Evolutionary conservation across 2,113 vertebrate genomes (phyloP), one percentile per base, ranked within the genome.

Genomic region (Scartelaos histophorus): DNA sequence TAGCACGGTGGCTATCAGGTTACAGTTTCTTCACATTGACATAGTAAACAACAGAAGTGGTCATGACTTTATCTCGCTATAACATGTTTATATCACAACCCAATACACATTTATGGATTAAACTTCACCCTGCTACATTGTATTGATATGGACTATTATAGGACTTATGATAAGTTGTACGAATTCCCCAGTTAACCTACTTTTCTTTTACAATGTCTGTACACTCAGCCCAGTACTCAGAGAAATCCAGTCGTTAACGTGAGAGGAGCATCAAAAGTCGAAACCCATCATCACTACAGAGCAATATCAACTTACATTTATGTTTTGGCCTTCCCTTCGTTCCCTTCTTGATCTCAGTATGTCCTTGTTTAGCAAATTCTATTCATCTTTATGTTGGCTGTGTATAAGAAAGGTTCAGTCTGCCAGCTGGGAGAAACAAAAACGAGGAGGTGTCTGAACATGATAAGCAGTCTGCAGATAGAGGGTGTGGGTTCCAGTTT

Each of bases 401-500:
- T 69, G 7, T 74, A 57, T 58, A 62, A 66, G 74, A 43, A 66
- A 58, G 79, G 66, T 71, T 11, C 54, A 54, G 75, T 79, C 43
- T 73, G 60, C 64, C 79, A 7, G 66, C 78, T 82, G 78, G 19
- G 60, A 78, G 67, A 76, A 46, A 88, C 88, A 85, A 88, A 88
- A 81, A 82, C 71, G 56, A 76, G 83, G 87, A 88, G 88, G 78
- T 91, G 92, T 90, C 87, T 89, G 80, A 82, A 89, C 90, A 86
- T 58, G 88, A 80, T 83, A 86, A 91, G 83, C 75, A 78, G 87
- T 70, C 83, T 82, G 88, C 85, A 80, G 76, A 73, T 80, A 74
- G 88, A 93, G 93, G 94, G 94, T 90, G 95, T 91, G 91, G 87
- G 92, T 91, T 94, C 95, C 78, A 90, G 96, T 95, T 91, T 86